Evolutionary conservation across 1,140 invertebrate genomes (phyloP).

Genomic region (Drosophila pachea): DNA sequence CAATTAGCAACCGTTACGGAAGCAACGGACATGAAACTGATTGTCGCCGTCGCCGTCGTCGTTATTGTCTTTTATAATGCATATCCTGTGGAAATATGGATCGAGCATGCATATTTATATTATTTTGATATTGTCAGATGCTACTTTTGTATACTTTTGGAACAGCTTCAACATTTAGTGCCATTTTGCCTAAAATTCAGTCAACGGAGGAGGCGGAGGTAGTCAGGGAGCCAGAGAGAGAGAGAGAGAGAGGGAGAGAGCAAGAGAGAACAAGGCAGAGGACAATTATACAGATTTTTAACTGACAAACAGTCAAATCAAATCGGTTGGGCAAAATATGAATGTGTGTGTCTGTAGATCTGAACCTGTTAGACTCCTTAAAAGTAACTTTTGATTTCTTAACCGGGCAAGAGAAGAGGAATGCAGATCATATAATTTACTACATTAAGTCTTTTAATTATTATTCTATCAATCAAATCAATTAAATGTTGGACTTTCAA

Average conservation of each 20-base stretch:
- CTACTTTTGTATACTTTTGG: conserved; percentile 33
- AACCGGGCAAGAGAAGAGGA: conserved; percentile 45
- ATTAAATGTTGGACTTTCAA: conserved; percentile 54
- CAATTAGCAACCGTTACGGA: conserved; percentile 54
- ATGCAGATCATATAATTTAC: conserved; percentile 51
- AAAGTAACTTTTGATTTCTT: conserved; percentile 52
- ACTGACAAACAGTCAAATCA: conserved; percentile 26
- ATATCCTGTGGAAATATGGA: conserved; percentile 2
- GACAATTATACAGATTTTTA: conserved; percentile 15
- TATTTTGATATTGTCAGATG: conserved; percentile 12
- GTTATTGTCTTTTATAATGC: conserved; percentile 3
- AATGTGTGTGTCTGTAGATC: conserved; percentile 42
- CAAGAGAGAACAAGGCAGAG: conserved; percentile 5
- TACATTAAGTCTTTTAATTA: conserved; percentile 64
- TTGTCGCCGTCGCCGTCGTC: conserved; percentile 24
- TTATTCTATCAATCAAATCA: conserved; percentile 50
- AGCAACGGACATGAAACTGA: conserved; percentile 50
- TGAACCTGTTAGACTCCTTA: conserved; percentile 47
- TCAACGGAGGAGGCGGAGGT: conserved; percentile 5
- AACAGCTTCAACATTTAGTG: conserved; percentile 67
- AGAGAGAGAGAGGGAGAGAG: conserved; percentile 36
- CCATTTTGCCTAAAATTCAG: conserved; percentile 71
- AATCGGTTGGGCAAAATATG: conserved; percentile 32
- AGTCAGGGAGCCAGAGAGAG: conserved; percentile 5
- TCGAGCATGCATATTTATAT: neutral